Percentiles rank a stretch among this genome's conserved stretches.
phyloP scores from a whole-genome alignment of 2,888 invertebrate species.

The Axea sp. region DNA sequence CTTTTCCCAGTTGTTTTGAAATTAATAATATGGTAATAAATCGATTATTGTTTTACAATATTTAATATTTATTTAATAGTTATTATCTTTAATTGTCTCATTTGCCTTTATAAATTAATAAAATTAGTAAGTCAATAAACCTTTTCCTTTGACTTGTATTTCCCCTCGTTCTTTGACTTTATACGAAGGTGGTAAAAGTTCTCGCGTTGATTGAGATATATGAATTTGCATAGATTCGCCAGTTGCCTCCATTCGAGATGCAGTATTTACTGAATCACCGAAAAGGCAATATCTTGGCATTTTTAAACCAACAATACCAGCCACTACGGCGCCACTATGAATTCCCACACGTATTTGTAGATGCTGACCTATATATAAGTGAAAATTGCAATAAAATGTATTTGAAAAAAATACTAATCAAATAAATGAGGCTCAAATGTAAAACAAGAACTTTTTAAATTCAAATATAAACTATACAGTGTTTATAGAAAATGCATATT shows the following conservation, averaged over 20 bases:
- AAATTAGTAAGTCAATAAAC: constrained; percentile 78
- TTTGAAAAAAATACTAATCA: not conserved
- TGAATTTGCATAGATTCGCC: constrained; percentile 96
- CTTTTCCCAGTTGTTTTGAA: too few relatives aligned
- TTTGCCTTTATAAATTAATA: too few relatives aligned
- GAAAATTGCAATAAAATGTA: constrained; percentile 1
- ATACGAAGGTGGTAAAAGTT: constrained; percentile 87
- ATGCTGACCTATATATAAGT: constrained; percentile 83
- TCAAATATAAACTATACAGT: too few relatives aligned
- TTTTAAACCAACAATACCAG: constrained; percentile 95
- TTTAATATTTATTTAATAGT: not conserved
- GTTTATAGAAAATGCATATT: too few relatives aligned
- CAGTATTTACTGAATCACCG: constrained; percentile 95
- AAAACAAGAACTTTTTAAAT: too few relatives aligned
- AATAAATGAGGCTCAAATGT: too few relatives aligned
- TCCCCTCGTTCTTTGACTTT: constrained; percentile 89
- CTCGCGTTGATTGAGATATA: constrained; percentile 93
- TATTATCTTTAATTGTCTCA: too few relatives aligned
- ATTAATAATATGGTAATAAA: too few relatives aligned
- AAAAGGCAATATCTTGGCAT: constrained; percentile 93
- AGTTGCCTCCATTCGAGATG: constrained; percentile 95
- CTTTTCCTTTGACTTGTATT: constrained; percentile 95
- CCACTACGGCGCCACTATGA: constrained; percentile 94
- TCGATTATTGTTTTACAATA: not conserved
- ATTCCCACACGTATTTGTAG: constrained; percentile 91